Conservation (phyloP, 2,113 vertebrate species). For the Passerina amoena region DNA sequence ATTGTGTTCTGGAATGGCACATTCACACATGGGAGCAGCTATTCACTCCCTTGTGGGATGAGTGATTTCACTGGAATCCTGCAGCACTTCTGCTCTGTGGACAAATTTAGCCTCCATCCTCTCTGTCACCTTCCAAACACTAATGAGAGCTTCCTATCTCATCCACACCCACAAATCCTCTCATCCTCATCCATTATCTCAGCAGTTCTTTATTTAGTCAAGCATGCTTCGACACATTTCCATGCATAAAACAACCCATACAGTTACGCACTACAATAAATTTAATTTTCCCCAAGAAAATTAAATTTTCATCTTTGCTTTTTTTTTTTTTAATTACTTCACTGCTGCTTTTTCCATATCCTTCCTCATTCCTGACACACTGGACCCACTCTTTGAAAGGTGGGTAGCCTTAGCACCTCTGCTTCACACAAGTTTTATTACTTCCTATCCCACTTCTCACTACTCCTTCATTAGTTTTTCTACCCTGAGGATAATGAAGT, state of each 20-base stretch:
- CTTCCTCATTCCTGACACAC: background rate
- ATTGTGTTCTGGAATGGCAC: background rate
- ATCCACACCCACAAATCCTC: constrained; percentile 15
- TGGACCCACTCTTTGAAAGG: constrained; percentile 11
- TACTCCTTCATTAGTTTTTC: constrained; percentile 1
- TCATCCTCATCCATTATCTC: constrained; percentile 23
- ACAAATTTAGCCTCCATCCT: background rate
- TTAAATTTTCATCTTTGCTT: constrained; percentile 38
- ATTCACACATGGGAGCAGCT: background rate
- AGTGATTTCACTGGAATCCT: background rate
- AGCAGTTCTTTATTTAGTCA: constrained; percentile 13
- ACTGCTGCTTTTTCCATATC: background rate
- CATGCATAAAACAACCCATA: constrained; percentile 44
- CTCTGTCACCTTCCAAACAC: background rate
- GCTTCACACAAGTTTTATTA: background rate
- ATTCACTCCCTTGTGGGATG: background rate
- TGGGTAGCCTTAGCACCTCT: background rate
- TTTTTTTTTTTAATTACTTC: background rate
- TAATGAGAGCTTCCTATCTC: background rate
- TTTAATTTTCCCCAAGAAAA: constrained; percentile 63
- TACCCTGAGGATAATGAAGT: constrained; percentile 65
- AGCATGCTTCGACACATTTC: constrained; percentile 54
- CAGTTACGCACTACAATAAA: background rate
- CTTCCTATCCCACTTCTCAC: constrained; percentile 28
- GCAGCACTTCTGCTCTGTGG: background rate